phyloP scores from a whole-genome alignment of 2,888 invertebrate genomes.

The Gari tellinella region DNA sequence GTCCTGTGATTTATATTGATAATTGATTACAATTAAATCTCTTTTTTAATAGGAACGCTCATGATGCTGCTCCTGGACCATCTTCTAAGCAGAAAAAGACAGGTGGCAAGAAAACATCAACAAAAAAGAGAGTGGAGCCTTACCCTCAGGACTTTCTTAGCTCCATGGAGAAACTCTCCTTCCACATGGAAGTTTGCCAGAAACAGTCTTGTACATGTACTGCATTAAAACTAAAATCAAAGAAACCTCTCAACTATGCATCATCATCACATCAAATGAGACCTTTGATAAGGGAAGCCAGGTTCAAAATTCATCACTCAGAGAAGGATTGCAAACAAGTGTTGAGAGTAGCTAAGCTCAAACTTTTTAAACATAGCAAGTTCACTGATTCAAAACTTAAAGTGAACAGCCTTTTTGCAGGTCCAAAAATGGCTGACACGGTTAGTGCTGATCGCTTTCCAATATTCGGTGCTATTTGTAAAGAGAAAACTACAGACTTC shows the following conservation, averaged over 20 bases:
- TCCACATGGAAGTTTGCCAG: conserved; percentile 67
- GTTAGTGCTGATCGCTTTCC: conserved; percentile 14
- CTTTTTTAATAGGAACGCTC: too few relatives aligned
- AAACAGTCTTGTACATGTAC: conserved; percentile 66
- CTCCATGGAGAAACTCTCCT: conserved; percentile 70
- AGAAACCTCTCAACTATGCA: conserved; percentile 69
- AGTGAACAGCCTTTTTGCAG: conserved; percentile 10
- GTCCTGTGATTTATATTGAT: too few relatives aligned
- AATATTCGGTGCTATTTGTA: conserved; percentile 45
- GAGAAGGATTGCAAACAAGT: conserved; percentile 76
- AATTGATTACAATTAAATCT: too few relatives aligned
- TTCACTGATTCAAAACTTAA: conserved; percentile 36
- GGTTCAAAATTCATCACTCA: conserved; percentile 74
- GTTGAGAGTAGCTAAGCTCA: conserved; percentile 73
- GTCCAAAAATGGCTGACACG: conserved; percentile 17
- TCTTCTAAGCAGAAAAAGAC: conserved; percentile 1
- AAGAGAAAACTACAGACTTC: conserved; percentile 7
- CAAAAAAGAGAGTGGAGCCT: conserved; percentile 23
- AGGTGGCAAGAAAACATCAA: conserved; percentile 4
- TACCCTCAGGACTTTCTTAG: conserved; percentile 46
- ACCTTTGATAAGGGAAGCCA: conserved; percentile 71
- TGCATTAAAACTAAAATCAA: conserved; percentile 48
- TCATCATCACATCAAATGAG: conserved; percentile 58
- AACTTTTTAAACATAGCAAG: conserved; percentile 65
- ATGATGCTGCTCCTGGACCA: too few relatives aligned